phyloP scores from a whole-genome alignment of 2,113 vertebrate genomes.

The Oreochromis spilurus region DNA sequence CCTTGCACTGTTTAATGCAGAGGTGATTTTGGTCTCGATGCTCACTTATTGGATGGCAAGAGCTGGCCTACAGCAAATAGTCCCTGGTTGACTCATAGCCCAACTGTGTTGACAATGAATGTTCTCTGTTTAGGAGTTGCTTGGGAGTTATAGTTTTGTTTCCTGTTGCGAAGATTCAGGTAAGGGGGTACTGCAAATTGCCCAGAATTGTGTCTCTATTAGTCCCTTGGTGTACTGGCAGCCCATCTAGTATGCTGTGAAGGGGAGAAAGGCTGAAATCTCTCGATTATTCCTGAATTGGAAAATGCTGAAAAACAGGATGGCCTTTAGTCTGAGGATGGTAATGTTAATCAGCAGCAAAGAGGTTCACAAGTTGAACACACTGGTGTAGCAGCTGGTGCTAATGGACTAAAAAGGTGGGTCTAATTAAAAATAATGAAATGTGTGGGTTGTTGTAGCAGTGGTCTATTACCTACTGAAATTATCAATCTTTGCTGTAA shows the following conservation, averaged over 20 bases:
- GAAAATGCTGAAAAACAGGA: slow-evolving; percentile 3
- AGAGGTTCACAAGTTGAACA: neutral
- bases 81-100: neutral
- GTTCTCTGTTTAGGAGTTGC: neutral
- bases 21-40: neutral
- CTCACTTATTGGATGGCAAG: neutral
- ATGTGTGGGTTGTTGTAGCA: neutral
- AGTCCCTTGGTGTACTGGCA: neutral
- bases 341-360: neutral
- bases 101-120: neutral
- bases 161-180: neutral
- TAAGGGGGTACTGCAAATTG: neutral
- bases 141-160: neutral
- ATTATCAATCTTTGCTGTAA: neutral
- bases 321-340: neutral
- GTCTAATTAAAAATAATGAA: slow-evolving; percentile 26
- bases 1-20: neutral
- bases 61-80: neutral
- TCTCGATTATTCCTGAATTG: neutral
- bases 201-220: neutral
- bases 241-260: neutral
- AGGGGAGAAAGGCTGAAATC: neutral
- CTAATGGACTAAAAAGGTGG: slow-evolving; percentile 9
- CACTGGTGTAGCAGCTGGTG: slow-evolving; percentile 8
- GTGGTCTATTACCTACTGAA: neutral